Conservation (phyloP, 1,140 invertebrate genomes). For the Teleopsis dalmanni region DNA sequence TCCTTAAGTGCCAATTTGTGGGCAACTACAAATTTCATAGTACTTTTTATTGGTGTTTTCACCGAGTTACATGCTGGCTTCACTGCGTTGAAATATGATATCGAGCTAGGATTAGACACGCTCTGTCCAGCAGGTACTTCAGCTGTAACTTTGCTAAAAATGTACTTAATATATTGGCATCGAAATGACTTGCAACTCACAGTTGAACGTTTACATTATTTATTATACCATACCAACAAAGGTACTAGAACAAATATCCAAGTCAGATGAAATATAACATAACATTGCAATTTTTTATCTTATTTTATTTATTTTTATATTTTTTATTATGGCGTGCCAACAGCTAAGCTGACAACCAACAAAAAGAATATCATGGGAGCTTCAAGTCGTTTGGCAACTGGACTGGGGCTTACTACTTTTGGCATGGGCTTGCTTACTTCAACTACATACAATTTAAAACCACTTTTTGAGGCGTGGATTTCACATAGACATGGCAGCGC, state of each 20-base stretch:
- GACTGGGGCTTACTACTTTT: slow-evolving; percentile 31
- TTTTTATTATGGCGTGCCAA: background rate
- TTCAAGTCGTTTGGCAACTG: slow-evolving; percentile 16
- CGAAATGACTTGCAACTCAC: slow-evolving; percentile 20
- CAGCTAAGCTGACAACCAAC: background rate
- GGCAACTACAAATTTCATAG: slow-evolving; percentile 17
- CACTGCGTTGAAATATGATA: slow-evolving; percentile 6
- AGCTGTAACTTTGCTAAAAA: slow-evolving; percentile 32
- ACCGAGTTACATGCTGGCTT: slow-evolving; percentile 30
- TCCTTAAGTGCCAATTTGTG: background rate
- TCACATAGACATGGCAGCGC: slow-evolving; percentile 13
- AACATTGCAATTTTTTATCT: background rate
- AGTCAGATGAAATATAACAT: background rate
- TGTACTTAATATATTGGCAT: slow-evolving; percentile 24
- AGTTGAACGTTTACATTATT: background rate
- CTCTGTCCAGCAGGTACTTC: slow-evolving; percentile 34
- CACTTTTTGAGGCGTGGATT: slow-evolving; percentile 20
- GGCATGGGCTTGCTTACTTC: slow-evolving; percentile 27
- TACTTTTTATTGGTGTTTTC: slow-evolving; percentile 26
- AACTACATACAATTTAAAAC: slow-evolving; percentile 28
- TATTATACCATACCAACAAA: too few species aligned
- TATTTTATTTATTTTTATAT: background rate
- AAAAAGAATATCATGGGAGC: slow-evolving; percentile 14
- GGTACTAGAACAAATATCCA: background rate
- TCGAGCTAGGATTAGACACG: slow-evolving; percentile 26